A percentile compares a stretch with the other conserved stretches of the same genome.
Evolutionary conservation across 2,888 invertebrate genomes (phyloP).

Genomic region (Epicampocera succincta): DNA sequence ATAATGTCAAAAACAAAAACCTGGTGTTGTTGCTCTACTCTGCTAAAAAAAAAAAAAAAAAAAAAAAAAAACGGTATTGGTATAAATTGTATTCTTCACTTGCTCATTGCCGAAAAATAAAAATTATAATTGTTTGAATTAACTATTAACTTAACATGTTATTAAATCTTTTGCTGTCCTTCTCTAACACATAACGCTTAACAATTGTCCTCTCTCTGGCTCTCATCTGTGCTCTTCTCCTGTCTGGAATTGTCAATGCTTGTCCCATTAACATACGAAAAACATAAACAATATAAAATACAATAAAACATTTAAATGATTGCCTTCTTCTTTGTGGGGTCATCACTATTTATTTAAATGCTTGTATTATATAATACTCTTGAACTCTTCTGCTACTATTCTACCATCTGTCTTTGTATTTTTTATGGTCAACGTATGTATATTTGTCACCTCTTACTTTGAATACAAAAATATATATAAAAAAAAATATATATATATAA

Average conservation of each 20-base stretch:
- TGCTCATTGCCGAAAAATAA: conserved; percentile 15
- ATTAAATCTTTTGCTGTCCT: conserved; percentile 11
- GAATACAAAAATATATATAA: neutral
- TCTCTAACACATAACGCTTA: neutral
- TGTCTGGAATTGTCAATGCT: conserved; percentile 25
- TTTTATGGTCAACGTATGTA: conserved; percentile 23
- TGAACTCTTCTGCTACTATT: conserved; percentile 42
- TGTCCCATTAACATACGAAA: conserved; percentile 17
- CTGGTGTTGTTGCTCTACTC: conserved; percentile 78
- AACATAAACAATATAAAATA: neutral
- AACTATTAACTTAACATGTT: conserved; percentile 5
- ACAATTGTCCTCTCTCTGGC: neutral
- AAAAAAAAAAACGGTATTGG: conserved; percentile 68
- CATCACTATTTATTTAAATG: conserved; percentile 69
- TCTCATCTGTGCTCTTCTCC: conserved; percentile 3
- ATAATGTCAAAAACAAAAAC: conserved; percentile 70
- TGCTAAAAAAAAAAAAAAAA: too few species aligned
- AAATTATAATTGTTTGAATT: conserved; percentile 11
- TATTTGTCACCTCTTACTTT: conserved; percentile 33
- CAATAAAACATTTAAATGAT: conserved; percentile 39
- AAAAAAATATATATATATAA: conserved; percentile 11
- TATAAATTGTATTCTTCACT: conserved; percentile 57
- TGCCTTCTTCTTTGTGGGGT: conserved; percentile 71
- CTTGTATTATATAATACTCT: conserved; percentile 55
- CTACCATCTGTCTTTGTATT: conserved; percentile 44